Base-by-base conservation (phyloP, 2,113 vertebrate genomes). In the Carlito syrichta region DNA sequence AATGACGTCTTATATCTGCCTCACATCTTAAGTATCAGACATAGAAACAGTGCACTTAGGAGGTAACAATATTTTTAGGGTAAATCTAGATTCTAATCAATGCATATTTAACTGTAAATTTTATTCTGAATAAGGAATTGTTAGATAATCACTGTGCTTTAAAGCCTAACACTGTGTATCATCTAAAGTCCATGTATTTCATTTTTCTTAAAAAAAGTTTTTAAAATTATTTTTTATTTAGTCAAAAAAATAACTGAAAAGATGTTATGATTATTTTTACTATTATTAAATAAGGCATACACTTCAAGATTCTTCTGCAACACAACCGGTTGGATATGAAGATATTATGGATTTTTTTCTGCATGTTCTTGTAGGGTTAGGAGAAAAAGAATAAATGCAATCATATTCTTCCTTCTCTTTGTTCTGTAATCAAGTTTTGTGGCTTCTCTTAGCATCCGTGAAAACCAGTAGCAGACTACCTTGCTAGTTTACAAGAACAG, bases 141-240 rank as follows among this genome's bases (percentile, higher is more conserved):
- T 86, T 78, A 79, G 19, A 52, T 40, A 86, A 89, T 35, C 19
- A 43, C 40, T 58, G 32, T 38, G 43, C 63, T 89, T 81, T 71
- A 71, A 6, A 92, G 0, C 17, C 9, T 66, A 56, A 1, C 62
- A 14, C 32, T 43, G 38, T 17, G 17, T 8, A 54, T 86, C 48
- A 92, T 83, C 54, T 78, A 66, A 89, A 74, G 11, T 77, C 22
- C 8, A 58, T 54, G 32, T n/a, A 77, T 45, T 74, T 16, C 10
- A 40, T 50, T 96, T 96, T 86, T 50, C 43, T 79, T n/a, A 77
- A n/a, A 82, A 11, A 40, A 78, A 52, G 10, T 76, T 69, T n/a
- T 56, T 94, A 95, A 86, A 89, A 56, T 86, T 8, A 92, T 92
- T 94, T n/a, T 77, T 66, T 88, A 84, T 82, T 91, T 74, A 89